Conservation (phyloP, 1,140 invertebrate genomes). For the Solenopsis fugax region DNA sequence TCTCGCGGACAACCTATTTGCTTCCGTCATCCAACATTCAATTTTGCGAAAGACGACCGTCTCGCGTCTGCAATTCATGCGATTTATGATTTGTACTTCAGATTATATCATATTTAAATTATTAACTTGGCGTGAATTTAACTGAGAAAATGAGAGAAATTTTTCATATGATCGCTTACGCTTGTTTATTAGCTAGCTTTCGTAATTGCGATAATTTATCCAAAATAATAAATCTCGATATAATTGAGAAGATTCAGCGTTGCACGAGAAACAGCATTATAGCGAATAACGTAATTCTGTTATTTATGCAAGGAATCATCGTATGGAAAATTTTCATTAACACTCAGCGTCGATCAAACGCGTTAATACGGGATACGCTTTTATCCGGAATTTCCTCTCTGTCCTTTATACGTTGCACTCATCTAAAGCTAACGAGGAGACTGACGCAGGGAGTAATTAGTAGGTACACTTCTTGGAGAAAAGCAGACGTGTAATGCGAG, state of each 20-base stretch:
- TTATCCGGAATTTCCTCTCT: constrained; percentile 45
- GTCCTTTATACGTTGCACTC: constrained; percentile 41
- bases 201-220: constrained; percentile 29
- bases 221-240: constrained; percentile 25
- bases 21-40: constrained; percentile 50
- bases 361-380: constrained; percentile 24
- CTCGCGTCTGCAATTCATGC: not conserved
- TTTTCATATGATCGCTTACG: not conserved
- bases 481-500: constrained; percentile 74
- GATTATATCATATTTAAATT: constrained; percentile 27
- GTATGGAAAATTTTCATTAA: constrained; percentile 32
- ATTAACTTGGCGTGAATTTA: not conserved
- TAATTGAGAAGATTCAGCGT: not conserved
- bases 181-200: not conserved
- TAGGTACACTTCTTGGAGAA: constrained; percentile 74
- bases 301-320: constrained; percentile 21
- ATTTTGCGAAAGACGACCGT: constrained; percentile 50
- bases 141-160: not conserved
- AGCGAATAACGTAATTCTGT: not conserved
- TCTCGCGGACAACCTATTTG: constrained; percentile 55
- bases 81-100: not conserved
- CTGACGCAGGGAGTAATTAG: constrained; percentile 75
- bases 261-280: not conserved
- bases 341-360: constrained; percentile 41
- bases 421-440: constrained; percentile 74